These are phyloP conservation scores for Pelecanoides urinatrix DNA, from an alignment of 2,113 vertebrate genomes.

Conservation along the genomic window DNA sequence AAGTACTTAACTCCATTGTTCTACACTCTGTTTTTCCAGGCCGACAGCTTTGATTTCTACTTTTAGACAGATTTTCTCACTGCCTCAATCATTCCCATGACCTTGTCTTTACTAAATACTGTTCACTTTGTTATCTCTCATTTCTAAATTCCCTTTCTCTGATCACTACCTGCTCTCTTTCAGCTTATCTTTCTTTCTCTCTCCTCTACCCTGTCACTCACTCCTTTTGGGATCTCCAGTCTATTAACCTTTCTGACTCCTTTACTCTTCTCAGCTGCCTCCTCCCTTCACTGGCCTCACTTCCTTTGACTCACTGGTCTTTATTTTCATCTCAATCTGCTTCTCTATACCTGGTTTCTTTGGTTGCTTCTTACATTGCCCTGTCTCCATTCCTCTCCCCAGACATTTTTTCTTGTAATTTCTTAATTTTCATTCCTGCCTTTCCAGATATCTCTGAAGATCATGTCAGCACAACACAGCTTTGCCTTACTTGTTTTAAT, in stretches of 20 bases:
- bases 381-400: not conserved
- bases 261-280: conserved; percentile 11
- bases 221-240: conserved; percentile 54
- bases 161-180: conserved; percentile 46
- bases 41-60: not conserved
- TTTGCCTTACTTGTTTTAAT: not conserved
- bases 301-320: conserved; percentile 20
- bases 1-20: not conserved
- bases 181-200: conserved; percentile 43
- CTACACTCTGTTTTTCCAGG: conserved; percentile 9
- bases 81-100: conserved; percentile 33
- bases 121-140: conserved; percentile 40
- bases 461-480: not conserved
- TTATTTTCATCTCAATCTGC: not conserved
- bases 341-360: not conserved
- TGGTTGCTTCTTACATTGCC: not conserved
- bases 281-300: conserved; percentile 16
- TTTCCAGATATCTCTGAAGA: not conserved
- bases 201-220: conserved; percentile 48
- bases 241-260: conserved; percentile 67
- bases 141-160: conserved; percentile 47
- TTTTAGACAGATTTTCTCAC: conserved; percentile 1
- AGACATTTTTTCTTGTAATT: not conserved
- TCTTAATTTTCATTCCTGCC: not conserved
- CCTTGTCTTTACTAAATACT: conserved; percentile 56